A percentile compares a stretch with the other conserved stretches of the same genome.
phyloP scores from a whole-genome alignment of 2,797 vertebrate species.

The Protonibea diacanthus region DNA sequence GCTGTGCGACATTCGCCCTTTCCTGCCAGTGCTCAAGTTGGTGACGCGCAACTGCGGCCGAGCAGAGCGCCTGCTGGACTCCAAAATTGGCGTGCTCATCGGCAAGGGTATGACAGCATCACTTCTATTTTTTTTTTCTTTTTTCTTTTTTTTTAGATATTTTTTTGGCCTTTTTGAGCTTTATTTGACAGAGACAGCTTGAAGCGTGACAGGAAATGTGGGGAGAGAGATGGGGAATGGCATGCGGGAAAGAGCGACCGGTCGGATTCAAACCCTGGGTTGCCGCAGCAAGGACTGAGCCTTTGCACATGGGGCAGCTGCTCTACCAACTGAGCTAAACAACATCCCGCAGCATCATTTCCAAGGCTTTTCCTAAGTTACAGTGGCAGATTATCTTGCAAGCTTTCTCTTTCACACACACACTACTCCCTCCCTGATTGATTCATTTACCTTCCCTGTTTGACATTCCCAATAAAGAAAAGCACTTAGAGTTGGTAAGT shows the following conservation, averaged over 20 bases:
- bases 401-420: not conserved
- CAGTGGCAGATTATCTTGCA: not conserved
- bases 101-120: slow-evolving; percentile 90
- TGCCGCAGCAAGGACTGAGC: no score
- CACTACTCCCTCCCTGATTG: slow-evolving; percentile 8
- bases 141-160: not conserved
- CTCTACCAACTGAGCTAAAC: no score
- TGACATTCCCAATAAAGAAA: slow-evolving; percentile 47
- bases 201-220: no score
- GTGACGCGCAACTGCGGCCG: slow-evolving; percentile 94
- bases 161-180: no score
- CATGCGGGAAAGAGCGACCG: no score
- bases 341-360: not conserved
- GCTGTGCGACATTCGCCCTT: slow-evolving; percentile 97
- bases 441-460: slow-evolving; percentile 21
- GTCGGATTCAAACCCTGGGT: no score
- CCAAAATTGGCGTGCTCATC: slow-evolving; percentile 98
- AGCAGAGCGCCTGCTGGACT: slow-evolving; percentile 94
- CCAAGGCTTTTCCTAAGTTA: not conserved
- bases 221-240: no score
- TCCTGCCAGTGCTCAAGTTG: slow-evolving; percentile 95
- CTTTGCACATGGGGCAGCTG: no score
- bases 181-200: no score
- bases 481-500: slow-evolving; percentile 54
- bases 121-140: no score